phyloP scores from a whole-genome alignment of 2,888 invertebrate species.

The Smittia aterrima region DNA sequence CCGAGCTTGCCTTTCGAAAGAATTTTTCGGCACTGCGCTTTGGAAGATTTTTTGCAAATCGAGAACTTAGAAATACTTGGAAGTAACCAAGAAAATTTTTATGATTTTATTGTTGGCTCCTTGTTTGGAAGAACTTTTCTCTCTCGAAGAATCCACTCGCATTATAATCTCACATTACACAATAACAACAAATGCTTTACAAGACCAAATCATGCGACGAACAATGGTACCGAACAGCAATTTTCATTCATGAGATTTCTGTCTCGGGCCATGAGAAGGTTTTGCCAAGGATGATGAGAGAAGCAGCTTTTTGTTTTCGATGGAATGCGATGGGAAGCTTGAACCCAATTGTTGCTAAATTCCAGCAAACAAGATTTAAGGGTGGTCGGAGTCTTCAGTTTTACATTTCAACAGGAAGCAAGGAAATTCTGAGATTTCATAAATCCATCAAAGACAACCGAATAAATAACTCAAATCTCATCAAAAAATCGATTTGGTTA shows the following conservation, averaged over 20 bases:
- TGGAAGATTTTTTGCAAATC: not conserved
- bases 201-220: not conserved
- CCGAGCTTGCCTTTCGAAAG: not conserved
- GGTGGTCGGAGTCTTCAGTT: not conserved
- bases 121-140: not conserved
- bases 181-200: not conserved
- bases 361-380: not conserved
- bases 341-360: not conserved
- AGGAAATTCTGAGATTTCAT: too few relatives aligned
- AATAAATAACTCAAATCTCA: too few relatives aligned
- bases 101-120: not conserved
- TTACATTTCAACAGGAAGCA: not conserved
- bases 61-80: not conserved
- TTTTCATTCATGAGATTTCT: not conserved
- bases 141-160: not conserved
- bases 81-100: not conserved
- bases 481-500: not conserved
- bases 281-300: too few relatives aligned
- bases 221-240: not conserved
- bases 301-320: not conserved
- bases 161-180: not conserved
- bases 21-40: slow-evolving; percentile 1
- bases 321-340: not conserved
- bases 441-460: not conserved
- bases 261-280: not conserved